Evolutionary conservation across 2,113 vertebrate species (phyloP), one percentile per base, ranked within the genome.

Genomic region (Chunga burmeisteri): DNA sequence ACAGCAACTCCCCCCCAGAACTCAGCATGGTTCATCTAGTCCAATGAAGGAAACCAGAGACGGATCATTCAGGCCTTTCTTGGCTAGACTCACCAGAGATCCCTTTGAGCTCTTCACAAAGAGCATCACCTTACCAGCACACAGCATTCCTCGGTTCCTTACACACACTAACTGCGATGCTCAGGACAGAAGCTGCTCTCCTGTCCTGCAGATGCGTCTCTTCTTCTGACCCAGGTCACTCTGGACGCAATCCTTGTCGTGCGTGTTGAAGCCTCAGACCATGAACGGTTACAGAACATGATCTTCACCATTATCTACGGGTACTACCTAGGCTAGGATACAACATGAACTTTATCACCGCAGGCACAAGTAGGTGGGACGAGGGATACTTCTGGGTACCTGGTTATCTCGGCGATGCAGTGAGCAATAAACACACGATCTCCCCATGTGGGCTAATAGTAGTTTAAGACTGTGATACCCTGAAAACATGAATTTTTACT

Each of bases 111-210:
- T 47, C 72, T 23, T 36, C 55, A 17, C 38, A 29, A 16, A 13
- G 44, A 14, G 8, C 2, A 46, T 5, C 36, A 5, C 55, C 42
- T 11, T 6, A 13, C 22, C 36, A 9, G 16, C 52, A 52, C 34
- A 3, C 1, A 5, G 14, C 19, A 4, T 3, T 6, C 27, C 52
- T 61, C 3, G 1, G 38, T 9, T 19, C 38, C 34, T 29, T 6
- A 14, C 40, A 4, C 14, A 2, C 4, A 9, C 14, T 10, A 5
- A 21, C 18, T 4, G 27, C 7, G 1, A 17, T 5, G 34, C 36
- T 9, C 4, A 1, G 32, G 10, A 23, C 26, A n/a, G 49, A 42
- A 56, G 49, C 42, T 19, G n/a, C 16, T 18, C 71, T 50, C 26
- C 32, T 6, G 38, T 7, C 47, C 67, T n/a, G 44, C 32, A 19